Evolutionary conservation across 2,113 vertebrate species (phyloP).

Genomic region (Abramis brama): DNA sequence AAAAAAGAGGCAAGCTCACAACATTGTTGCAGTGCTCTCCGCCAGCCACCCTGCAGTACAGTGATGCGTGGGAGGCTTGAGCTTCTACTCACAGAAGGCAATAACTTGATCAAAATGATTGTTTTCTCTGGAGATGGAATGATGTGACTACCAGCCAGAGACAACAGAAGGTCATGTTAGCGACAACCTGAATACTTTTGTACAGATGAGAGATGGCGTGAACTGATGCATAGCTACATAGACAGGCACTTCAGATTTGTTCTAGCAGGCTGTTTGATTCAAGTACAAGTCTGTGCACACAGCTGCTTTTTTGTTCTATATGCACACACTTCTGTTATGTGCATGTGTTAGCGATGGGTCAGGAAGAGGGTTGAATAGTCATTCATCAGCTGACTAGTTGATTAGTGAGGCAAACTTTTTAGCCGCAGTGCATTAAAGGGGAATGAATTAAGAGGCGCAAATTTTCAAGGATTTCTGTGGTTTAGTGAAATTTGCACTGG

Average conservation of each 20-base stretch:
- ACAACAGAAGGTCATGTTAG: constrained; percentile 44
- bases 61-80: constrained; percentile 37
- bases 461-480: neutral
- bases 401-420: neutral
- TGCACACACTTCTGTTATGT: neutral
- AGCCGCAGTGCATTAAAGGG: neutral
- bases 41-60: constrained; percentile 4
- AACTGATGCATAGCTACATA: constrained; percentile 1
- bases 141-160: constrained; percentile 38
- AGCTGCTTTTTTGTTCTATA: neutral
- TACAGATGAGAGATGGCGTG: constrained; percentile 5
- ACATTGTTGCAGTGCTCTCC: constrained; percentile 21
- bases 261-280: constrained; percentile 1
- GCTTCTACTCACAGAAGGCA: constrained; percentile 42
- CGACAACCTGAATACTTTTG: constrained; percentile 43
- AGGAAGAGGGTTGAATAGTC: neutral
- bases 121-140: constrained; percentile 44
- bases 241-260: constrained; percentile 12
- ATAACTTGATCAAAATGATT: constrained; percentile 57
- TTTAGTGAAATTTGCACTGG: neutral
- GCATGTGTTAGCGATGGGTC: neutral
- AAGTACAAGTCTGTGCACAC: neutral
- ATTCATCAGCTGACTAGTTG: neutral
- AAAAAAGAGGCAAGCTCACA: neutral
- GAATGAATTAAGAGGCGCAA: neutral